Evolutionary conservation across 2,113 vertebrate species (phyloP), one percentile per base, ranked within the genome.

Genomic region (Nansenia antarctica): DNA sequence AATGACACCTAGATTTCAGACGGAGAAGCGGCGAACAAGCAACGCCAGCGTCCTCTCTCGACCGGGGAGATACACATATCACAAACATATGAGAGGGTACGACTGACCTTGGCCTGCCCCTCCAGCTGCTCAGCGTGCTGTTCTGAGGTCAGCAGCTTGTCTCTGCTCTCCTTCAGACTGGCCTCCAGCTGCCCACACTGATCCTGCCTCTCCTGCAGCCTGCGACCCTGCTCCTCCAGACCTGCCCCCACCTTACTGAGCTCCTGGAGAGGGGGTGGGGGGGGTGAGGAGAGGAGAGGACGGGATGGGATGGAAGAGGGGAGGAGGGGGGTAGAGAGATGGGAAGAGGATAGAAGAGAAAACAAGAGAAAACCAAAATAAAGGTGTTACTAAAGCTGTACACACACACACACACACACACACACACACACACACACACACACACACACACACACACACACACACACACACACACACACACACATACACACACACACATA

Each of bases 141-240:
- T 31, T 99, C 96, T 73, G 95, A 91, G 73, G 88, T 85, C 82
- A 99, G 82, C 8, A 86, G 72, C 74, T 95, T 96, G 84, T 99
- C 97, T 87, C 94, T 96, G 86, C 88, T 85, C 53, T 98, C 96
- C 81, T 96, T 99, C 57, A 99, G 87, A 71, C 0, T 88, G 79
- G 80, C 70, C 85, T 99, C 98, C 69, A 98, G 81, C 85, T 98
- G 96, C 69, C 69, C 79, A 78, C 94, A 94, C 64, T 94, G 93
- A 45, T 96, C 95, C 64, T 95, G 94, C 65, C 94, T 96, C 68
- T 97, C 94, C 73, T 92, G 93, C 57, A 99, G 86, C 77, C 93
- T 94, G 47, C 86, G 75, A 59, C 78, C 78, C 67, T 94, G 82
- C 80, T 98, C 95, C 67, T 96, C 95, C 79, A 95, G 58, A 75